Evolutionary conservation across 2,888 invertebrate species (phyloP), one percentile per base, ranked within the genome.

Genomic region (Eupithecia vulgata): DNA sequence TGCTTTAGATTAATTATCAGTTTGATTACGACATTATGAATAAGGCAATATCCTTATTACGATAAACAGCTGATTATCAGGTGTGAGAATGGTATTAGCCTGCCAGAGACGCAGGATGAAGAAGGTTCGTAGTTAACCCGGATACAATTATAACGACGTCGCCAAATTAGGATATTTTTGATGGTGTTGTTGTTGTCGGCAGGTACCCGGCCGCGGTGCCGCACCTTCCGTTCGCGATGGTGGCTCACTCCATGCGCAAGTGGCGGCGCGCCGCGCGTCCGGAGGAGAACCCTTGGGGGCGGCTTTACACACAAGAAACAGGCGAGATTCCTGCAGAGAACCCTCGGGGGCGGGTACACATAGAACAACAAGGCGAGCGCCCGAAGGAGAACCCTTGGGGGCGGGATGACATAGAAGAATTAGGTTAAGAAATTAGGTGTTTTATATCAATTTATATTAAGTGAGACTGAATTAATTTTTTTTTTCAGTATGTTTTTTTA

Each of bases 1-100:
- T 65, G 40, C 40, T 65, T 42, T 40, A 65, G 65, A 21, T 64
- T 40, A 65, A 37, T 6, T 65, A 65, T 65, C 37, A 65, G 37
- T 65, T 65, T 21, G 37, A 37, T 34, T n/a, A 64, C 35, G 35
- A 35, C 17, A 37, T 37, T 61, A 17, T 61, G 34, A 65, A 40
- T 25, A 12, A 21, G n/a, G n/a, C 25, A 40, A 40, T 64, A 42
- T 40, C 25, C 40, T 65, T 25, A 65, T 64, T 64, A 64, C 37
- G 64, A 42, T 65, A 25, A 65, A 25, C 40, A 64, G 37, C 25
- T 65, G 40, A 40, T 65, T 65, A 25, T 65, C 10, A 30, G 34
- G 35, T 35, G 17, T 64, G 37, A 12, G 10, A 35, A 35, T 62
- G 62, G 30, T 17, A 62, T 10, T n/a, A 59, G 25, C n/a, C 48